Evolutionary conservation across 2,113 vertebrate species (phyloP), one percentile per base, ranked within the genome.

Genomic region (Brachypodius melanocephalos): DNA sequence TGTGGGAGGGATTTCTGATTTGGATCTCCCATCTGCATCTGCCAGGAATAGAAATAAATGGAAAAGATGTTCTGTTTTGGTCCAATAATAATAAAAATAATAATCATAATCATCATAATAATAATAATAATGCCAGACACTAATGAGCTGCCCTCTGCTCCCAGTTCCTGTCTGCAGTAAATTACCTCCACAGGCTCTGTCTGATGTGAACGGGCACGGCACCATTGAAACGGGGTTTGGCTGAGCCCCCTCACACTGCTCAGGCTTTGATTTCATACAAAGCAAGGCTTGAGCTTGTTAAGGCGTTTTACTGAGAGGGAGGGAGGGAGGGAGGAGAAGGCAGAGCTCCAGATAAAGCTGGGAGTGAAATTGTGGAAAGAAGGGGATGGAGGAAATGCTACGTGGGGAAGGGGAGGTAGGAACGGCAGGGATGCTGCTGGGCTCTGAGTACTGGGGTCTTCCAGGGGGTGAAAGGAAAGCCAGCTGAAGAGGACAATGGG

Each of bases 91-190:
- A 89, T 90, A 78, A 90, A 90, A 91, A 92, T 91, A 93, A 93
- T 86, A 71, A 90, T 75, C 14, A 48, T 48, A 25, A 14, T 14
- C n/a, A 57, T 57, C 36, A 52, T 42, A 96, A 89, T 89, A 75
- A 90, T 90, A 90, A 92, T 91, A 90, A 92, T 86, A 57, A 86
- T 75, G 76, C 74, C 58, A 85, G 92, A 19, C 94, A 83, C 88
- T 96, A 94, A 96, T 91, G 88, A 96, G 79, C 67, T 94, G 83
- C 75, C 85, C 84, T 90, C 74, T 95, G 85, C 77, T 88, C 89
- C 81, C 61, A 11, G 72, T n/a, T 93, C 72, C 87, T 90, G 19
- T 79, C 72, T 62, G 86, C 89, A 92, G 83, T 89, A 88, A 97
- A 96, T 97, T 93, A 88, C 85, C 83, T 93, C 94, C 46, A 31